These are phyloP conservation scores for Drosophila rhopaloa DNA, from an alignment of 1,140 invertebrate species.

Conservation along the genomic window DNA sequence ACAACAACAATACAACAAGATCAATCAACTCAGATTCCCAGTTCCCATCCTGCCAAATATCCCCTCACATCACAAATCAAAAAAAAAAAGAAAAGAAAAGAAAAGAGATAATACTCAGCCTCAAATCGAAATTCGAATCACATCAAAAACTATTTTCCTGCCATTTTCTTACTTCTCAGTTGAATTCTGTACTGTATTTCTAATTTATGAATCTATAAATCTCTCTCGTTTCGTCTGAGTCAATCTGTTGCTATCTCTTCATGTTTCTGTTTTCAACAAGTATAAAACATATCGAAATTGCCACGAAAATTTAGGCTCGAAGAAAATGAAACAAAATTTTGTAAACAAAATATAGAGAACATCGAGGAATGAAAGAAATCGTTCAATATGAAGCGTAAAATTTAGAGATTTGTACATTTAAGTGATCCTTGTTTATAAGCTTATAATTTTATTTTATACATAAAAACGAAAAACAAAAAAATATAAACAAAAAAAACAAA, in stretches of 20 bases:
- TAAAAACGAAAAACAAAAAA: slow-evolving; percentile 71
- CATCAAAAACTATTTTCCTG: slow-evolving; percentile 36
- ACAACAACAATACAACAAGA: slow-evolving; percentile 66
- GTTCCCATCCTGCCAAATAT: slow-evolving; percentile 40
- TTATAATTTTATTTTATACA: slow-evolving; percentile 85
- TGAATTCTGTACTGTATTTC: slow-evolving; percentile 22
- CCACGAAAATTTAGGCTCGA: slow-evolving; percentile 31
- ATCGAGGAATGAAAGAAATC: slow-evolving; percentile 72
- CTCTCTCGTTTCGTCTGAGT: slow-evolving; percentile 32
- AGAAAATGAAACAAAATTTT: slow-evolving; percentile 51
- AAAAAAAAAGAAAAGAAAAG: slow-evolving; percentile 8
- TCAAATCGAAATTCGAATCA: slow-evolving; percentile 48
- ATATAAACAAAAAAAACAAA: slow-evolving; percentile 69
- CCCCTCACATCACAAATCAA: slow-evolving; percentile 60
- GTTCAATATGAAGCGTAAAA: slow-evolving; percentile 69
- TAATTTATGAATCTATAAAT: slow-evolving; percentile 45
- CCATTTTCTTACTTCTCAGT: slow-evolving; percentile 31
- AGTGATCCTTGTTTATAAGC: slow-evolving; percentile 85
- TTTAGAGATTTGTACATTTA: slow-evolving; percentile 84
- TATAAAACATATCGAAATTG: slow-evolving; percentile 28
- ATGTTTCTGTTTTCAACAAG: slow-evolving; percentile 41
- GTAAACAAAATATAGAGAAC: slow-evolving; percentile 57
- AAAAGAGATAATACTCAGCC: slow-evolving; percentile 53
- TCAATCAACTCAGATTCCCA: slow-evolving; percentile 67
- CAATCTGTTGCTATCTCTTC: slow-evolving; percentile 36